Conservation (phyloP, 1,140 invertebrate genomes). For the Drosophila bocki region DNA sequence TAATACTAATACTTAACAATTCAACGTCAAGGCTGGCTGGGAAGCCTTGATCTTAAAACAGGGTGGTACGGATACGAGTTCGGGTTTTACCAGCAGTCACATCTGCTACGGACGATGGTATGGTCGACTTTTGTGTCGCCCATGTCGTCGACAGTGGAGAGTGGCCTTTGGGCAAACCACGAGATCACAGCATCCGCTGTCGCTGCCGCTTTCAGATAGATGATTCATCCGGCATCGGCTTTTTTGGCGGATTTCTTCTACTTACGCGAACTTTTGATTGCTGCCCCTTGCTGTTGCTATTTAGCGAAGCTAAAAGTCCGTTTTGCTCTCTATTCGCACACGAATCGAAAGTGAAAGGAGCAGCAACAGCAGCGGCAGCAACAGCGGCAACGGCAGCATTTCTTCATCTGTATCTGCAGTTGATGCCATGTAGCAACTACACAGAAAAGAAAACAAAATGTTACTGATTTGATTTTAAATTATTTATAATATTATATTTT, state of each 20-base stretch:
- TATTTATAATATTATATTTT: too few relatives aligned
- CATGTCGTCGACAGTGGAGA: constrained; percentile 5
- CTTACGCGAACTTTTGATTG: constrained; percentile 48
- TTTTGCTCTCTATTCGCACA: constrained; percentile 78
- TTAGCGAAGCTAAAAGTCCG: constrained; percentile 63
- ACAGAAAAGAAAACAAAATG: constrained; percentile 1
- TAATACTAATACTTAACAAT: constrained; percentile 61
- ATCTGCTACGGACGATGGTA: constrained; percentile 18
- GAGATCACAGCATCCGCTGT: constrained; percentile 28
- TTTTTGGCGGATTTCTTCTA: constrained; percentile 65
- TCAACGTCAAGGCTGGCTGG: constrained; percentile 71
- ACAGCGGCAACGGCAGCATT: constrained; percentile 42
- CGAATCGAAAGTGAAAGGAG: constrained; percentile 82
- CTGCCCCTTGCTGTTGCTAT: constrained; percentile 41
- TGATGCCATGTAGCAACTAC: constrained; percentile 10
- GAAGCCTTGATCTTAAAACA: constrained; percentile 76
- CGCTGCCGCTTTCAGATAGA: constrained; percentile 43
- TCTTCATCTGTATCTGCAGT: constrained; percentile 57
- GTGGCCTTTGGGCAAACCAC: constrained; percentile 74
- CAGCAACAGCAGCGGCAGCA: constrained; percentile 45
- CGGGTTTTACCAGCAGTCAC: constrained; percentile 58
- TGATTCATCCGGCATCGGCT: constrained; percentile 64
- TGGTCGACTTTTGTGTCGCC: constrained; percentile 28
- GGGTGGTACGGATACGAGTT: constrained; percentile 29
- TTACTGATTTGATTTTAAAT: too few relatives aligned